phyloP scores from a whole-genome alignment of 1,140 invertebrate species.

The Drosophila neocordata region DNA sequence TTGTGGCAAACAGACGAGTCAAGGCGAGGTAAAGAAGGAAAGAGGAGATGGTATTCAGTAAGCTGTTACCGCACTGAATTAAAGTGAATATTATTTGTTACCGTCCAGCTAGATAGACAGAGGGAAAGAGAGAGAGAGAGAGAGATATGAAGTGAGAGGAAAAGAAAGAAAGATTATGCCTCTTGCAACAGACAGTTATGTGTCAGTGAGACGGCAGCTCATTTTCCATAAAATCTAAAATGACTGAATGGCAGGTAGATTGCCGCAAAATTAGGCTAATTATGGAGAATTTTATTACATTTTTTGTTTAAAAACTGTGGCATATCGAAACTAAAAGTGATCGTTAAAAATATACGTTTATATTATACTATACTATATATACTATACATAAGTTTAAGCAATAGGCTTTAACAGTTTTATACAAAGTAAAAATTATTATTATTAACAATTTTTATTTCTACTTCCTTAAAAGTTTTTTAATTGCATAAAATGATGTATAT shows the following conservation, averaged over 20 bases:
- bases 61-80: conserved; percentile 63
- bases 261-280: neutral
- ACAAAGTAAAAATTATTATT: no score
- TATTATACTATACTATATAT: no score
- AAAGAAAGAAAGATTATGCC: conserved; percentile 35
- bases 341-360: no score
- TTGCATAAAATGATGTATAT: no score
- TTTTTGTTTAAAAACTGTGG: no score
- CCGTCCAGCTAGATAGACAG: conserved; percentile 39
- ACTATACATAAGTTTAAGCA: no score
- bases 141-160: conserved; percentile 19
- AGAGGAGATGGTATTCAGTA: conserved; percentile 23
- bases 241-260: neutral
- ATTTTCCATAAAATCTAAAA: conserved; percentile 11
- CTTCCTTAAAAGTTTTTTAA: no score
- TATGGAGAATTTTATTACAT: neutral
- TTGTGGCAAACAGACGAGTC: conserved; percentile 28
- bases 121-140: conserved; percentile 23
- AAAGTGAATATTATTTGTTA: conserved; percentile 66
- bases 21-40: neutral
- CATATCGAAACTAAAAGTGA: no score
- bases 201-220: conserved; percentile 27
- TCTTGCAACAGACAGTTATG: conserved; percentile 36
- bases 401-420: no score
- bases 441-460: no score